phyloP scores from a whole-genome alignment of 1,140 invertebrate species.

The Ceratoteleas bidentatus region DNA sequence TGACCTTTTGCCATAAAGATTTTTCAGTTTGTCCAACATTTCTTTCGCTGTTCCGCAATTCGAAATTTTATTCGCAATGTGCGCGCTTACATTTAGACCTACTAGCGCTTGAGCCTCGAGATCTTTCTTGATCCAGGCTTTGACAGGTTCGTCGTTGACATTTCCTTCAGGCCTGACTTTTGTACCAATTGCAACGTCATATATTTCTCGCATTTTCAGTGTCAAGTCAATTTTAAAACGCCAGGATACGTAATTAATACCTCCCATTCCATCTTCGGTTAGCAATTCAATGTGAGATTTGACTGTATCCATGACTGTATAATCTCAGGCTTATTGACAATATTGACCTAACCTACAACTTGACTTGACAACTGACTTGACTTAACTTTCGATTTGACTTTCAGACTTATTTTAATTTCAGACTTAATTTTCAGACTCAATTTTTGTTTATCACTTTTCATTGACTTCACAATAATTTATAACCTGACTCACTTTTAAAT shows the following conservation, averaged over 20 bases:
- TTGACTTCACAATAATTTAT: no score
- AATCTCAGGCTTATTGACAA: no score
- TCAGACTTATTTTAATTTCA: no score
- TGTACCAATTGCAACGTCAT: not conserved
- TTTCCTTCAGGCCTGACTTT: not conserved
- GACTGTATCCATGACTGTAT: not conserved
- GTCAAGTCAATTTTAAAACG: constrained; percentile 2
- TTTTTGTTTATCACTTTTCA: no score
- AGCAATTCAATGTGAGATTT: constrained; percentile 3
- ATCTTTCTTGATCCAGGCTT: not conserved
- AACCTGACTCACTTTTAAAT: no score
- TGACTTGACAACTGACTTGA: no score
- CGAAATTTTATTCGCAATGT: not conserved
- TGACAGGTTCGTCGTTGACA: not conserved
- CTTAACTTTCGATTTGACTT: no score
- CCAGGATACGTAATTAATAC: constrained; percentile 4
- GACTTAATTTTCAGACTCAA: no score
- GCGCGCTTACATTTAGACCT: constrained; percentile 2
- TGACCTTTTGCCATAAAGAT: not conserved
- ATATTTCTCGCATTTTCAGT: constrained; percentile 1
- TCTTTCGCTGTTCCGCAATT: not conserved
- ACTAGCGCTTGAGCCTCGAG: constrained; percentile 1
- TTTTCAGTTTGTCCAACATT: not conserved
- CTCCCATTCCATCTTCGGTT: not conserved
- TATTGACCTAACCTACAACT: not conserved